These are phyloP conservation scores for Alentia gelatinosa DNA, from an alignment of 2,888 invertebrate genomes.

Conservation along the genomic window DNA sequence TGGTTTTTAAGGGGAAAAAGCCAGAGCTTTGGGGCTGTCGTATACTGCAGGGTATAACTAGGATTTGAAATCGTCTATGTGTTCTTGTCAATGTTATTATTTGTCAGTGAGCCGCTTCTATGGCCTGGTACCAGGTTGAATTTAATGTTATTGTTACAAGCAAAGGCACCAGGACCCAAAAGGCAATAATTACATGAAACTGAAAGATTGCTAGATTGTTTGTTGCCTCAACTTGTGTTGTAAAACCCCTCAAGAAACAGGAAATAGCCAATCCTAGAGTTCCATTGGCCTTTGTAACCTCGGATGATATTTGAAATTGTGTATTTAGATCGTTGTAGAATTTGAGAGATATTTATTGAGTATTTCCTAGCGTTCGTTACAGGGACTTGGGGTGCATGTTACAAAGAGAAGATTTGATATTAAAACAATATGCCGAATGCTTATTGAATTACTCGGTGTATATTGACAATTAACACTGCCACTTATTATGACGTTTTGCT, in stretches of 20 bases:
- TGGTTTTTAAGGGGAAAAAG: background rate
- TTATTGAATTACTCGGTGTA: background rate
- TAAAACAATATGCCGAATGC: background rate
- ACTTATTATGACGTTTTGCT: background rate
- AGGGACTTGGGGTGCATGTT: background rate
- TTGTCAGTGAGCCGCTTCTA: background rate
- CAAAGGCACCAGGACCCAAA: background rate
- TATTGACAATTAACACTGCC: background rate
- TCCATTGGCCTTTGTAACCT: too few species aligned
- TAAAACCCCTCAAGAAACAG: background rate
- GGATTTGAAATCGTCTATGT: background rate
- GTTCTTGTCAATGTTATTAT: background rate
- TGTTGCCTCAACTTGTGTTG: background rate
- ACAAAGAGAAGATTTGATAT: background rate
- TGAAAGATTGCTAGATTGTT: background rate
- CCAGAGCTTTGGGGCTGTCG: constrained; percentile 17
- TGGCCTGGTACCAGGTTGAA: background rate
- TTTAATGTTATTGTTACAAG: background rate
- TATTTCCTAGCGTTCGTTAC: background rate
- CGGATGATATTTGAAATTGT: background rate
- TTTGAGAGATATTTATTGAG: background rate
- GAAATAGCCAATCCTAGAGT: too few species aligned
- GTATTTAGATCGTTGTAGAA: background rate
- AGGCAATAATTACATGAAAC: background rate
- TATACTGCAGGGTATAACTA: constrained; percentile 20